These are phyloP conservation scores for Phoxinus dragarum DNA, from an alignment of 2,797 vertebrate species.

Conservation along the genomic window DNA sequence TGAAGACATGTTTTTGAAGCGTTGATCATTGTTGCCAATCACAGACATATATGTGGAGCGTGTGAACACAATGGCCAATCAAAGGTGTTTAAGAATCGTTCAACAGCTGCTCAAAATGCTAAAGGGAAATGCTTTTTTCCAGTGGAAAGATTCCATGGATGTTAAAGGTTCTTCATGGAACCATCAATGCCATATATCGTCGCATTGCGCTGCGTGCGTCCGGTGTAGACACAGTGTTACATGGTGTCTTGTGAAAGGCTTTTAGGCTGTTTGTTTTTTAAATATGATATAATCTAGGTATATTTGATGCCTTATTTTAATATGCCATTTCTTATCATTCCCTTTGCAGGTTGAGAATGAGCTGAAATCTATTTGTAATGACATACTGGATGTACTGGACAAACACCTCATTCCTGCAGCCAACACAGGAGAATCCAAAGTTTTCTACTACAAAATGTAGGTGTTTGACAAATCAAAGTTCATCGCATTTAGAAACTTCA, in stretches of 20 bases:
- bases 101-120: too few relatives aligned
- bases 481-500: neutral
- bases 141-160: neutral
- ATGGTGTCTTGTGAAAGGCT: neutral
- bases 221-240: neutral
- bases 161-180: neutral
- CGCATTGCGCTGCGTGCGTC: neutral
- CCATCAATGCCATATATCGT: neutral
- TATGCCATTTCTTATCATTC: neutral
- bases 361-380: conserved; percentile 95
- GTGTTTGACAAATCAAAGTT: conserved; percentile 56
- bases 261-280: neutral
- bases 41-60: too few relatives aligned
- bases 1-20: too few relatives aligned
- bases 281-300: neutral
- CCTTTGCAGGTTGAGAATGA: conserved; percentile 81
- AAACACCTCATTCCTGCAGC: conserved; percentile 97
- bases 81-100: too few relatives aligned
- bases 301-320: neutral
- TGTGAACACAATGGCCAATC: too few relatives aligned
- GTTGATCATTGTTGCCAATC: too few relatives aligned
- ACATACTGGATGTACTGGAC: conserved; percentile 99
- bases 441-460: conserved; percentile 99
- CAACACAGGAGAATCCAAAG: conserved; percentile 94
- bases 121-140: neutral